phyloP scores from a whole-genome alignment of 30 jellyfish, hydroid and myxozoan species.

The Aurelia sp. region DNA sequence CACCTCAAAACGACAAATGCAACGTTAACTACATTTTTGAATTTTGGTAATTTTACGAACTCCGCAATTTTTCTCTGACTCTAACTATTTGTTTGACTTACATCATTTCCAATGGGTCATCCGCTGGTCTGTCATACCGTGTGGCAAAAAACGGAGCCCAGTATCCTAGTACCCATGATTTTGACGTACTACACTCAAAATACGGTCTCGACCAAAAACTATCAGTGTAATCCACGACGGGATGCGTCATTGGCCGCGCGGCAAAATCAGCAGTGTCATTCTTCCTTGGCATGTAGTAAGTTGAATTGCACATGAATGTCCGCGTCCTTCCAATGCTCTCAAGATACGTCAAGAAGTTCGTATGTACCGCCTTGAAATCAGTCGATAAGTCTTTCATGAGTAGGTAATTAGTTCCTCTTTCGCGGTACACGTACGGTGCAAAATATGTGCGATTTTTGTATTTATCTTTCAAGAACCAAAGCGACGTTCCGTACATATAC shows the following conservation, averaged over 20 bases:
- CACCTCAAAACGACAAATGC: too few relatives aligned
- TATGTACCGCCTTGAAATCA: slow-evolving; percentile 61
- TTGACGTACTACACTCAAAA: slow-evolving; percentile 70
- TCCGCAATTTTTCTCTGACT: too few relatives aligned
- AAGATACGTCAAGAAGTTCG: slow-evolving; percentile 39
- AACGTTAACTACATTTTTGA: too few relatives aligned
- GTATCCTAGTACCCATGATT: slow-evolving; percentile 64
- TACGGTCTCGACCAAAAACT: slow-evolving; percentile 80
- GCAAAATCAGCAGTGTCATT: slow-evolving; percentile 36
- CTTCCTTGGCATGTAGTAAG: slow-evolving; percentile 51
- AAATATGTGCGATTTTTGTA: slow-evolving; percentile 48
- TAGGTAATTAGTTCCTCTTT: slow-evolving; percentile 9
- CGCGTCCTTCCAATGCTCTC: slow-evolving; percentile 47
- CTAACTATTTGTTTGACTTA: background rate
- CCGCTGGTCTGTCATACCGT: slow-evolving; percentile 55
- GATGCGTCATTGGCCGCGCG: slow-evolving; percentile 47
- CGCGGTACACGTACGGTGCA: slow-evolving; percentile 77
- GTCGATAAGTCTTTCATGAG: slow-evolving; percentile 49
- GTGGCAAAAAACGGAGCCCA: slow-evolving; percentile 64
- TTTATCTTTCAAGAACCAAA: slow-evolving; percentile 34
- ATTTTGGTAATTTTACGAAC: too few relatives aligned
- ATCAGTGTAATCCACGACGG: slow-evolving; percentile 59
- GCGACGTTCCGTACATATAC: slow-evolving; percentile 45
- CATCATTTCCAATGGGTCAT: slow-evolving; percentile 56
- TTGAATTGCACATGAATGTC: slow-evolving; percentile 53